Conservation (phyloP, 2,797 vertebrate genomes). For the Sebastes cheni region DNA sequence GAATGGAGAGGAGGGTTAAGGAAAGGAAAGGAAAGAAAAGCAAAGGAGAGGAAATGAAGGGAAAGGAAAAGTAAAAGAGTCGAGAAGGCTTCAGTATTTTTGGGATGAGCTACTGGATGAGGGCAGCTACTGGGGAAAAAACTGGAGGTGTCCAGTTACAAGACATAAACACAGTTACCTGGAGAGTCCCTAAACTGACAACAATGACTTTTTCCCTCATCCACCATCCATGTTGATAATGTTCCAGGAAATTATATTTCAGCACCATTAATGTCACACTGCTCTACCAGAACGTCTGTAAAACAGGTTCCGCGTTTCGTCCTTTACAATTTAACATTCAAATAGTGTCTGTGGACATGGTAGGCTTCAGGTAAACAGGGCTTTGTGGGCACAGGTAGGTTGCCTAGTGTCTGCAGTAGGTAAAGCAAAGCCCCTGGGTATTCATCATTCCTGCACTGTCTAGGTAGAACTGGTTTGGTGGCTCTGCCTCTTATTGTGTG, state of each 20-base stretch:
- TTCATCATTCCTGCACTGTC: constrained; percentile 50
- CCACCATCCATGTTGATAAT: neutral
- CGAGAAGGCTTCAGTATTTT: neutral
- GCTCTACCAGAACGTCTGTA: neutral
- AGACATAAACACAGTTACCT: constrained; percentile 5
- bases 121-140: constrained; percentile 5
- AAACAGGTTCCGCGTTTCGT: neutral
- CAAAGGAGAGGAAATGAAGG: neutral
- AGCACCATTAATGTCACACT: neutral
- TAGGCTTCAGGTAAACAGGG: neutral
- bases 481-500: constrained; percentile 64
- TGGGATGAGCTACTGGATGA: neutral
- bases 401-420: neutral
- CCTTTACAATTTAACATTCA: neutral
- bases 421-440: constrained; percentile 30
- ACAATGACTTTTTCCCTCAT: neutral
- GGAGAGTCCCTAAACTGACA: neutral
- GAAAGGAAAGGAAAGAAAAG: neutral
- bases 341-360: neutral
- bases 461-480: constrained; percentile 62
- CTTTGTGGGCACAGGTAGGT: constrained; percentile 3
- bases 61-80: no score
- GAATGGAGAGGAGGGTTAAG: neutral
- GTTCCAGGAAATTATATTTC: neutral
- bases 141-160: constrained; percentile 42